Conservation (phyloP, 2,113 vertebrate genomes). For the Pao palembangensis region DNA sequence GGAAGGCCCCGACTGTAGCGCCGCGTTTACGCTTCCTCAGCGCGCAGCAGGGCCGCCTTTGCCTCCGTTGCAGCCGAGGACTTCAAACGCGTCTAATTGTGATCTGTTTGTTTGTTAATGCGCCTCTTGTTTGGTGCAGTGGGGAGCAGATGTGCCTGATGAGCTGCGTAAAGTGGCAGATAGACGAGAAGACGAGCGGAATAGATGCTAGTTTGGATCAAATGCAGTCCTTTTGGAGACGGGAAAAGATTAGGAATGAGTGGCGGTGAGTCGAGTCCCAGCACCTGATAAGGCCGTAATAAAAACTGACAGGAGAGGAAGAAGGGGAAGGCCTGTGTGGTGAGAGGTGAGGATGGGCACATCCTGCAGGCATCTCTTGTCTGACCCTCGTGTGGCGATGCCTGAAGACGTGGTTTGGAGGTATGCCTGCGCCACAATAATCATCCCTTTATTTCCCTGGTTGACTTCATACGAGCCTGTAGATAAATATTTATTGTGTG, state of each 20-base stretch:
- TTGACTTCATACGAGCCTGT: too few species aligned
- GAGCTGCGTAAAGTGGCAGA: constrained; percentile 68
- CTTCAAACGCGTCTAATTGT: constrained; percentile 71
- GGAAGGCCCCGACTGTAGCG: constrained; percentile 29
- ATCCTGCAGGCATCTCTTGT: constrained; percentile 44
- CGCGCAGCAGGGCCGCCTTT: constrained; percentile 29
- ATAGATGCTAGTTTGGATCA: constrained; percentile 36
- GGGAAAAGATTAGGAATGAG: too few species aligned
- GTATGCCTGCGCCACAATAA: too few species aligned
- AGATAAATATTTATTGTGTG: too few species aligned
- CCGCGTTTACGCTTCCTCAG: constrained; percentile 22
- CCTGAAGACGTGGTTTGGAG: background rate
- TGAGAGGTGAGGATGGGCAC: constrained; percentile 29
- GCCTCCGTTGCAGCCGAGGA: constrained; percentile 53
- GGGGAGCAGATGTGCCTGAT: constrained; percentile 71
- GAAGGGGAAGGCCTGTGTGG: constrained; percentile 18
- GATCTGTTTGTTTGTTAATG: constrained; percentile 65
- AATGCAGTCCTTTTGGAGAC: constrained; percentile 4
- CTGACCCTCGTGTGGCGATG: background rate
- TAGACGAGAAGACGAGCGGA: constrained; percentile 52
- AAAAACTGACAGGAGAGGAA: constrained; percentile 16
- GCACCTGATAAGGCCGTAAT: constrained; percentile 6
- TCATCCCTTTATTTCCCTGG: too few species aligned
- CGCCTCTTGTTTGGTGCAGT: constrained; percentile 55
- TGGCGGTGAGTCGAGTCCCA: background rate